Evolutionary conservation across 1,140 invertebrate species (phyloP).

Genomic region (Pseudomyrmex flavicornis): DNA sequence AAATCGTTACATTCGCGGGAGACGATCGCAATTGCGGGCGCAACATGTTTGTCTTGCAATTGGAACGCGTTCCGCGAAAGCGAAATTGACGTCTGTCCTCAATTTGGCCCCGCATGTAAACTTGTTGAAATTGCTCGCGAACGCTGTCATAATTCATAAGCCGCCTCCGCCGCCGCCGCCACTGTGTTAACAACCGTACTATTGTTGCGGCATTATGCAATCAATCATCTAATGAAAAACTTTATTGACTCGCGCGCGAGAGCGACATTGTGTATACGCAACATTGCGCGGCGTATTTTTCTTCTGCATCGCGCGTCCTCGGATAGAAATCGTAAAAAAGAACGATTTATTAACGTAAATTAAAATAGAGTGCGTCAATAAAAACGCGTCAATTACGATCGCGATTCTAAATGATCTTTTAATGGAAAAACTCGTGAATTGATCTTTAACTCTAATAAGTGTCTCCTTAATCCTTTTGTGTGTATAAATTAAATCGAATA

Average conservation of each 20-base stretch:
- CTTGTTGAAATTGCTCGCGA: constrained; percentile 74
- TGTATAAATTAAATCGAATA: too few species aligned
- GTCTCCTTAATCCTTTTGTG: too few species aligned
- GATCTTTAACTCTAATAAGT: too few species aligned
- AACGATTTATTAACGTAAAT: not conserved
- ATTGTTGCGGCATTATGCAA: constrained; percentile 39
- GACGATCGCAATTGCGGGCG: constrained; percentile 28
- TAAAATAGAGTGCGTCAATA: not conserved
- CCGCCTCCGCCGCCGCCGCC: constrained; percentile 59
- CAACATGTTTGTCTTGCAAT: constrained; percentile 76
- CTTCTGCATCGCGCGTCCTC: not conserved
- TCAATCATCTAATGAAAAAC: constrained; percentile 52
- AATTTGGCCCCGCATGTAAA: constrained; percentile 71
- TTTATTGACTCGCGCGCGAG: constrained; percentile 6
- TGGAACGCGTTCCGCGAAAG: constrained; percentile 77
- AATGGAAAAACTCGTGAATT: too few species aligned
- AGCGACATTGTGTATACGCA: not conserved
- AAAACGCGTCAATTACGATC: not conserved
- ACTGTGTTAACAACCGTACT: constrained; percentile 60
- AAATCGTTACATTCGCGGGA: constrained; percentile 11
- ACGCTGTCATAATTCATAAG: constrained; percentile 71
- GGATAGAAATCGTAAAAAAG: not conserved
- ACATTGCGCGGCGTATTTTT: constrained; percentile 1
- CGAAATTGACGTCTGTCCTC: constrained; percentile 77
- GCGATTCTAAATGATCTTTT: not conserved